These are phyloP conservation scores for Taxidea taxus DNA, from an alignment of 2,113 vertebrate genomes.

Conservation along the genomic window DNA sequence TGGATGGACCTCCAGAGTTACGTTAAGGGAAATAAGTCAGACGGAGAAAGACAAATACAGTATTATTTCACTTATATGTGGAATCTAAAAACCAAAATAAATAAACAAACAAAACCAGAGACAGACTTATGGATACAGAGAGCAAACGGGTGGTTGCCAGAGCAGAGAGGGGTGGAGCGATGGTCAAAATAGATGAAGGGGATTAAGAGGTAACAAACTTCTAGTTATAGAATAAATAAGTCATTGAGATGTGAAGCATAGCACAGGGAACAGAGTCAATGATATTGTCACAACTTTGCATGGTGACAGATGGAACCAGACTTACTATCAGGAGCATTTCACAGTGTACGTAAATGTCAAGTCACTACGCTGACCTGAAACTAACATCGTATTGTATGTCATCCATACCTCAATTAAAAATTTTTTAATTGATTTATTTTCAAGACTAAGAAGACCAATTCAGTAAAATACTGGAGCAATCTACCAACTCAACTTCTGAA, in stretches of 20 bases:
- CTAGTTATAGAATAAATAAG: not conserved
- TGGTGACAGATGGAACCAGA: not conserved
- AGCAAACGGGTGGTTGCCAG: not conserved
- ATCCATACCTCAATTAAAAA: not conserved
- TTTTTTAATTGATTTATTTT: not conserved
- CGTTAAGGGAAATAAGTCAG: not conserved
- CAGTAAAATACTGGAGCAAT: not conserved
- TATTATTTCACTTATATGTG: not conserved
- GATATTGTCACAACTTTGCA: not conserved
- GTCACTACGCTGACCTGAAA: not conserved
- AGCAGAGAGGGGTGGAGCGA: not conserved
- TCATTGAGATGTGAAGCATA: not conserved
- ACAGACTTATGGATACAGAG: not conserved
- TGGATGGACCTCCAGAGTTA: not conserved
- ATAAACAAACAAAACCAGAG: not conserved
- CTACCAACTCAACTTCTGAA: not conserved
- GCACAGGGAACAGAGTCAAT: not conserved
- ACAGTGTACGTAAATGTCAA: not conserved
- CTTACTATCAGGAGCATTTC: not conserved
- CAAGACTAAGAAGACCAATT: not conserved
- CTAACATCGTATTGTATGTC: not conserved
- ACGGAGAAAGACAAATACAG: not conserved
- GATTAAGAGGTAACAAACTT: not conserved
- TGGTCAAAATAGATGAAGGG: not conserved
- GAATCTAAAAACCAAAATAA: not conserved